Base-by-base conservation (phyloP, 2,113 vertebrate species). In the Lepisosteus osseus region DNA sequence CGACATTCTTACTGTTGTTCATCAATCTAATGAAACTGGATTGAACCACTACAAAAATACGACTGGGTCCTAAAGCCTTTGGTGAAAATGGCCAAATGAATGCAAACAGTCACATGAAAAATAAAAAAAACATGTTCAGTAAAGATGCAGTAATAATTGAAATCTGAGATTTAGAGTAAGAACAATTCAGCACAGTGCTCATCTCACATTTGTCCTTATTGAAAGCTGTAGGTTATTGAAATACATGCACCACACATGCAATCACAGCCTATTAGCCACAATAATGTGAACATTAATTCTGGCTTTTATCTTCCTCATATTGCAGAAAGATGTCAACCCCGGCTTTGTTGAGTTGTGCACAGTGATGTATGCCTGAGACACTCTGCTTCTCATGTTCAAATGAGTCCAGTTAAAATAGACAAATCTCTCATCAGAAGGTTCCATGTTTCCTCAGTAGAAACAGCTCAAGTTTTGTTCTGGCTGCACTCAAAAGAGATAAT, bases 401-500 rank as follows among this genome's bases (percentile, higher is more conserved):
- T 14, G 40, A 69, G 59, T 55, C 45, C 65, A 44, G 57, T 56
- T 56, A 68, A 68, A 63, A 69, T 13, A 62, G 43, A 69, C 61
- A 69, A 15, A 73, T 67, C 72, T 69, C 40, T 73, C 66, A 74
- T 63, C 59, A 63, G 54, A 54, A 12, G 9, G 42, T 61, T 7
- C 57, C 40, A 54, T 67, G 42, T 73, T 54, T 14, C 61, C 61
- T 74, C 45, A 47, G 64, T 61, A 69, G 67, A 61, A 9, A 64
- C 55, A 4, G n/a, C 67, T 43, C 42, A n/a, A 17, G 51, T 47
- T 6, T 54, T 55, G 44, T 64, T 43, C 54, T 64, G 42, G 72
- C 62, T 40, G 57, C 40, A 68, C 65, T 73, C 17, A 45, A 54
- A 73, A 62, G 57, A 61, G 66, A n/a, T 64, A 69, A 74, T 55